Evolutionary conservation across 2,888 invertebrate genomes (phyloP).

Genomic region (Ctena decussata): DNA sequence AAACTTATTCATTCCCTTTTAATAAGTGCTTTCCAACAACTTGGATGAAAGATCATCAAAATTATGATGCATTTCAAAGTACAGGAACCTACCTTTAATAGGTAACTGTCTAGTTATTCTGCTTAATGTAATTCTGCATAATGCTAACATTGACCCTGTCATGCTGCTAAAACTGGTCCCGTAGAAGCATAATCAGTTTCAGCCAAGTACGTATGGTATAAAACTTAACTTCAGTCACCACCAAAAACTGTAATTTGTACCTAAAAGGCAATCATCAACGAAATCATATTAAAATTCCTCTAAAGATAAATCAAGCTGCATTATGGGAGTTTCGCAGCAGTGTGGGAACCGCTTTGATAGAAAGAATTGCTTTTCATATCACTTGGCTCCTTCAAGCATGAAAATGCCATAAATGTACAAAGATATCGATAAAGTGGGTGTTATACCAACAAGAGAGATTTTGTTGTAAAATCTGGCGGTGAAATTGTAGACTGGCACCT

Average conservation of each 20-base stretch:
- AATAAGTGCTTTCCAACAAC: too few species aligned
- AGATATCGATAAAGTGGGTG: background rate
- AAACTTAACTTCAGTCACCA: background rate
- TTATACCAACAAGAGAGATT: background rate
- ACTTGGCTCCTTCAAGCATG: slow-evolving; percentile 44
- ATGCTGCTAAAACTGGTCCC: too few species aligned
- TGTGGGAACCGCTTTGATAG: slow-evolving; percentile 13
- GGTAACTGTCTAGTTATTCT: too few species aligned
- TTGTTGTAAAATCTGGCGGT: background rate
- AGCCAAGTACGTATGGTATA: background rate
- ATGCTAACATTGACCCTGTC: too few species aligned
- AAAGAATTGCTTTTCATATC: slow-evolving; percentile 49
- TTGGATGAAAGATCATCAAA: too few species aligned
- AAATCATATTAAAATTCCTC: slow-evolving; percentile 59
- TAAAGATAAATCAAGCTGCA: slow-evolving; percentile 50
- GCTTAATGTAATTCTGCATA: too few species aligned
- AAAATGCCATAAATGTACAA: slow-evolving; percentile 56
- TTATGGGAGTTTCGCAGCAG: slow-evolving; percentile 26
- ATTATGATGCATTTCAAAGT: too few species aligned
- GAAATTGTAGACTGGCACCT: slow-evolving; percentile 10
- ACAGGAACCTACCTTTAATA: too few species aligned
- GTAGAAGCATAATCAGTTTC: background rate
- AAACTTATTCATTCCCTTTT: too few species aligned
- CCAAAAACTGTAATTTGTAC: background rate
- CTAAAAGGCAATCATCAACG: slow-evolving; percentile 24